Conservation (phyloP, 2,888 invertebrate genomes). For the Asteroscopus sphinx region DNA sequence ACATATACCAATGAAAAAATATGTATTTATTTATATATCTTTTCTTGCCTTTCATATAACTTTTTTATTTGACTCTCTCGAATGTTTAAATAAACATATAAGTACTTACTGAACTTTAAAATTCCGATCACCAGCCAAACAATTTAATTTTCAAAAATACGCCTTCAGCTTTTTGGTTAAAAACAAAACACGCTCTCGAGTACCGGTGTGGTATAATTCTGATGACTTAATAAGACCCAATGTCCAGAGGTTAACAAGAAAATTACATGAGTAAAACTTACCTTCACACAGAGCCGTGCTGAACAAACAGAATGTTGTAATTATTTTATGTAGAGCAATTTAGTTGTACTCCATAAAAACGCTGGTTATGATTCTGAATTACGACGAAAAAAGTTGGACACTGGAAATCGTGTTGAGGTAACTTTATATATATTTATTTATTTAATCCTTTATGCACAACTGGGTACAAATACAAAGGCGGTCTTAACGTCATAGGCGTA, state of each 20-base stretch:
- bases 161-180: slow-evolving; percentile 48
- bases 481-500: too few species aligned
- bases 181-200: slow-evolving; percentile 57
- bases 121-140: slow-evolving; percentile 22
- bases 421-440: slow-evolving; percentile 2
- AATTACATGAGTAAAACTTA: slow-evolving; percentile 72
- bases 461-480: too few species aligned
- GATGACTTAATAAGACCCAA: slow-evolving; percentile 79
- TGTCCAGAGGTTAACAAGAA: slow-evolving; percentile 74
- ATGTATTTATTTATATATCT: too few species aligned
- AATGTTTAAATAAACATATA: slow-evolving; percentile 43
- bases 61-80: not conserved
- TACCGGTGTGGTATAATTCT: slow-evolving; percentile 70
- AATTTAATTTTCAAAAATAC: slow-evolving; percentile 51
- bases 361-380: slow-evolving; percentile 68
- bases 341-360: slow-evolving; percentile 59
- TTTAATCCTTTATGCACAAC: too few species aligned
- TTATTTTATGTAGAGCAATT: slow-evolving; percentile 75
- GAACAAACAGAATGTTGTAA: slow-evolving; percentile 72
- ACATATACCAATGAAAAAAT: too few species aligned
- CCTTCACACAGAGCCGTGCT: slow-evolving; percentile 58
- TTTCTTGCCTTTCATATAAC: not conserved
- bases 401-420: slow-evolving; percentile 23
- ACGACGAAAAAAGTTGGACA: slow-evolving; percentile 61
- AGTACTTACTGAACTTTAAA: slow-evolving; percentile 15